Percentiles rank a stretch among this genome's conserved stretches.
Conservation (phyloP, 2,797 vertebrate species). For the Tympanoctomys barrerae region DNA sequence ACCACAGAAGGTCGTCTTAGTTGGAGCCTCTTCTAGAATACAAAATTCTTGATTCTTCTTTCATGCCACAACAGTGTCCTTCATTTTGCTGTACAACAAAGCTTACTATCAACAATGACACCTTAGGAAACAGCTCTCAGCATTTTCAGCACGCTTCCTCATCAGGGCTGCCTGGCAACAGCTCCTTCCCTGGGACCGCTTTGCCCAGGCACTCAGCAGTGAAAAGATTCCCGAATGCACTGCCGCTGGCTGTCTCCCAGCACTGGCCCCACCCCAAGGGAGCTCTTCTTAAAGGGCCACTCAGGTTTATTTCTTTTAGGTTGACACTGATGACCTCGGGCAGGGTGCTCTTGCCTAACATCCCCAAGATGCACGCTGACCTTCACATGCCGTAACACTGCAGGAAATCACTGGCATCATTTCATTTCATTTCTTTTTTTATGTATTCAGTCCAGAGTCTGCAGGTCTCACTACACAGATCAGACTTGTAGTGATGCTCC, state of each 20-base stretch:
- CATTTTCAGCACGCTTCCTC: conserved; percentile 93
- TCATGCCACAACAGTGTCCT: conserved; percentile 88
- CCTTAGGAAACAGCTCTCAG: conserved; percentile 94
- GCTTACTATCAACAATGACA: conserved; percentile 87
- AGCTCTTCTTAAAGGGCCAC: conserved; percentile 94
- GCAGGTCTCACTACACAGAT: no score
- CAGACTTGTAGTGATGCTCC: no score
- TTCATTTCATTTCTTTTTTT: no score
- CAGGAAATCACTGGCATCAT: background rate
- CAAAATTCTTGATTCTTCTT: conserved; percentile 90
- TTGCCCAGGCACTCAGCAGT: conserved; percentile 97
- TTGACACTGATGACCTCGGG: conserved; percentile 94
- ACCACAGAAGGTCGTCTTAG: conserved; percentile 90
- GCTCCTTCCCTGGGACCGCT: conserved; percentile 91
- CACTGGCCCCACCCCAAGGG: conserved; percentile 92
- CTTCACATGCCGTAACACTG: background rate
- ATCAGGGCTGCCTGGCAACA: conserved; percentile 92
- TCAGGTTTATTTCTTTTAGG: conserved; percentile 94
- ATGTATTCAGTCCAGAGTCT: no score
- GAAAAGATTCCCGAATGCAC: conserved; percentile 94
- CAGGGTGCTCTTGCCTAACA: background rate
- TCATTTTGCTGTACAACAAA: conserved; percentile 85
- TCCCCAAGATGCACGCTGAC: background rate
- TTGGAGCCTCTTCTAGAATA: conserved; percentile 91
- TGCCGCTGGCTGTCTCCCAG: conserved; percentile 94